phyloP scores from a whole-genome alignment of 1,140 invertebrate genomes.

The Dendroctonus valens region DNA sequence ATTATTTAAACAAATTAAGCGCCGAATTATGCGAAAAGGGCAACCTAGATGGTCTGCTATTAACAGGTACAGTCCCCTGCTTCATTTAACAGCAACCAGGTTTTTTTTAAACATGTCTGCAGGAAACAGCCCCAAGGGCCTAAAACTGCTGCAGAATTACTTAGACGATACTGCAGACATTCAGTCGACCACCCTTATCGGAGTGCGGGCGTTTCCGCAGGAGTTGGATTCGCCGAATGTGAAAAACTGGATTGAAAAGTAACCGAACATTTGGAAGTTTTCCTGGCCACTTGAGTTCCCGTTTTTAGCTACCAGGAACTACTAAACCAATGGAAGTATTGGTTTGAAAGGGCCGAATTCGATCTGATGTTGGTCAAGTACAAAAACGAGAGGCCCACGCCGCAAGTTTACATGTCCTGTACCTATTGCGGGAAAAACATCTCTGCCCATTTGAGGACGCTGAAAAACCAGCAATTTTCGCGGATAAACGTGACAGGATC shows the following conservation, averaged over 20 bases:
- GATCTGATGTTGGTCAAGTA: conserved; percentile 69
- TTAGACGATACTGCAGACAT: conserved; percentile 89
- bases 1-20: conserved; percentile 73
- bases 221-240: conserved; percentile 54
- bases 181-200: conserved; percentile 83
- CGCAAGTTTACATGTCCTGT: conserved; percentile 86
- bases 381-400: conserved; percentile 62
- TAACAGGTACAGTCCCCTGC: too few relatives aligned
- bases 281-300: background rate
- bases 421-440: conserved; percentile 94
- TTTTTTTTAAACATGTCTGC: too few relatives aligned
- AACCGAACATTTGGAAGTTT: background rate
- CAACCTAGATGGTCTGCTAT: conserved; percentile 79
- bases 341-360: conserved; percentile 71
- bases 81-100: too few relatives aligned
- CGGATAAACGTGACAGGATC: conserved; percentile 53
- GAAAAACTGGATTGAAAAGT: conserved; percentile 43
- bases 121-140: conserved; percentile 66
- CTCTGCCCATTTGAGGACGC: conserved; percentile 68
- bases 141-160: conserved; percentile 84
- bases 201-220: conserved; percentile 67
- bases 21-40: conserved; percentile 72
- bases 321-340: conserved; percentile 78
- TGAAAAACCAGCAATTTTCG: conserved; percentile 60
- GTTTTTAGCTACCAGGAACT: conserved; percentile 67